These are phyloP conservation scores for Dryadula phaetusa DNA, from an alignment of 2,888 invertebrate genomes.

Conservation along the genomic window DNA sequence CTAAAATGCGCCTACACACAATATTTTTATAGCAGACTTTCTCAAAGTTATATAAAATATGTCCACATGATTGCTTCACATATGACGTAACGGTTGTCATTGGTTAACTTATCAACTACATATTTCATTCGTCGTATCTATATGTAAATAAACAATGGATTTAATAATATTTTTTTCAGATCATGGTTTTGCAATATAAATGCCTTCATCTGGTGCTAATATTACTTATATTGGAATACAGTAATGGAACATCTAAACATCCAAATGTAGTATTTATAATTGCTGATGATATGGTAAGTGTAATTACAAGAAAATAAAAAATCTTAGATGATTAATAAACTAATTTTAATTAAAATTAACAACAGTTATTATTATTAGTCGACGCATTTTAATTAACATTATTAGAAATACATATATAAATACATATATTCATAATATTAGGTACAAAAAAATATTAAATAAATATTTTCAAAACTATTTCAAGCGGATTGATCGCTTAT, in stretches of 20 bases:
- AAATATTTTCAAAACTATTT: no score
- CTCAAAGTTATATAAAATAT: conserved; percentile 9
- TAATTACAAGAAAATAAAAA: not conserved
- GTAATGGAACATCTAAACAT: conserved; percentile 44
- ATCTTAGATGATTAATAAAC: not conserved
- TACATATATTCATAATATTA: no score
- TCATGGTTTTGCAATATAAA: conserved; percentile 22
- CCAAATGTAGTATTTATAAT: conserved; percentile 91
- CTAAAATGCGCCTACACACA: not conserved
- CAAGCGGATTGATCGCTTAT: no score
- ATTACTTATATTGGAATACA: conserved; percentile 14
- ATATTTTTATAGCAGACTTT: not conserved
- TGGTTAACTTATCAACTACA: not conserved
- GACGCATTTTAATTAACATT: no score
- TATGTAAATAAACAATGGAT: not conserved
- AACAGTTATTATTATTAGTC: no score
- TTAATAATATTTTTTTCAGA: conserved; percentile 14
- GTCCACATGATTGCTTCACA: not conserved
- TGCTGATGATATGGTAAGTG: conserved; percentile 92
- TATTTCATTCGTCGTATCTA: not conserved
- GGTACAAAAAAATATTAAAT: no score
- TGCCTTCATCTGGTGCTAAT: not conserved
- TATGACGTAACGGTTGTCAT: not conserved
- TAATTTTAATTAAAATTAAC: not conserved
- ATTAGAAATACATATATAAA: no score